Conservation (phyloP, 2,888 invertebrate genomes). For the Heliconius cydno region DNA sequence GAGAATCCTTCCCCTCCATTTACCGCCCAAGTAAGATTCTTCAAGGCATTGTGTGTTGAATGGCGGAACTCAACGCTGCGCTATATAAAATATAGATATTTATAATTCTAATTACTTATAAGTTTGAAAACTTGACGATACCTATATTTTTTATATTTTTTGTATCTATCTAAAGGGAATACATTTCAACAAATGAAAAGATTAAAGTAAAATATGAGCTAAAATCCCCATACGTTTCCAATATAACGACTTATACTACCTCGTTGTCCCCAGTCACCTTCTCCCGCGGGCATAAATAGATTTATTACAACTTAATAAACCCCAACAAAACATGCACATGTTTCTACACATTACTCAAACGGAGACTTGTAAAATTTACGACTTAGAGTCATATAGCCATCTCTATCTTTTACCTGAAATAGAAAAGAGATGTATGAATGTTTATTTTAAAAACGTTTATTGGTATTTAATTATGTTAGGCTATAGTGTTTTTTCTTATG, state of each 20-base stretch:
- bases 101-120: no score
- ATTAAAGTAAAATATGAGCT: constrained; percentile 35
- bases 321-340: constrained; percentile 74
- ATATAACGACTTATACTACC: constrained; percentile 19
- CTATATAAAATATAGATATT: no score
- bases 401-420: constrained; percentile 52
- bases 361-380: constrained; percentile 72
- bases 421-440: constrained; percentile 58
- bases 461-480: constrained; percentile 72
- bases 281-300: constrained; percentile 66
- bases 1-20: no score
- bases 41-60: no score
- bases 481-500: constrained; percentile 49
- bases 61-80: no score
- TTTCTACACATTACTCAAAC: constrained; percentile 69
- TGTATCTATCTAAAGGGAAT: background rate
- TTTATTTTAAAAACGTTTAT: constrained; percentile 76
- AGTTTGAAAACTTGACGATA: no score
- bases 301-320: constrained; percentile 81
- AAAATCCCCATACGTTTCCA: constrained; percentile 42
- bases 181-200: constrained; percentile 7
- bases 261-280: constrained; percentile 58
- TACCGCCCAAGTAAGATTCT: no score
- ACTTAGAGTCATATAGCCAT: constrained; percentile 64
- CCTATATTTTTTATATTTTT: no score